A percentile compares a stretch with the other conserved stretches of the same genome.
phyloP scores from a whole-genome alignment of 2,113 vertebrate genomes.

The Megaptera novaeangliae region DNA sequence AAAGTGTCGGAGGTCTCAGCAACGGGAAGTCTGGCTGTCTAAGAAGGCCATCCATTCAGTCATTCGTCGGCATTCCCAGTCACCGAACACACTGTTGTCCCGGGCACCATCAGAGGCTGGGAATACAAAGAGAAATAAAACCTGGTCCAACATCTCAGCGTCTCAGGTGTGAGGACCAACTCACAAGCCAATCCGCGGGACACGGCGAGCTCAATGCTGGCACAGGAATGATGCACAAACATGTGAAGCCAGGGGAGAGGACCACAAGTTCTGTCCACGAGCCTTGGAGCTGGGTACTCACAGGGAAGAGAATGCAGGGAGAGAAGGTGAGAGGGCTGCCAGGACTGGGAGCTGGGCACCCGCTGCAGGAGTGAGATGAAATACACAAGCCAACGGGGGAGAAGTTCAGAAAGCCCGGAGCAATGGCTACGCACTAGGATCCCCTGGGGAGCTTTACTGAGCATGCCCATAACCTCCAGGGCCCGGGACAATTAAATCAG shows the following conservation, averaged over 20 bases:
- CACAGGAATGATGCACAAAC: no score
- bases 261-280: background rate
- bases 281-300: background rate
- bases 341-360: accelerated
- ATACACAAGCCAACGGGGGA: accelerated
- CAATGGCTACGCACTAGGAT: accelerated
- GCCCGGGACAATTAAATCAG: background rate
- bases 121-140: background rate
- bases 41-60: background rate
- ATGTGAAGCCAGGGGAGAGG: background rate
- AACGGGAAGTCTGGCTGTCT: background rate
- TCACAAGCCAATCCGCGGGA: background rate
- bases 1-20: background rate
- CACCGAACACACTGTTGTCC: background rate
- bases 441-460: background rate
- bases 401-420: background rate
- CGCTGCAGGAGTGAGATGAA: background rate
- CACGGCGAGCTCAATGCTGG: background rate
- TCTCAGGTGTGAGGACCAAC: background rate
- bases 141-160: background rate
- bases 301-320: background rate
- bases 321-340: background rate
- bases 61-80: background rate
- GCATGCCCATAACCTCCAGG: background rate
- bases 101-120: background rate